Evolutionary conservation across 1,140 invertebrate genomes (phyloP), one percentile per base, ranked within the genome.

Genomic region (Drepana arcuata): DNA sequence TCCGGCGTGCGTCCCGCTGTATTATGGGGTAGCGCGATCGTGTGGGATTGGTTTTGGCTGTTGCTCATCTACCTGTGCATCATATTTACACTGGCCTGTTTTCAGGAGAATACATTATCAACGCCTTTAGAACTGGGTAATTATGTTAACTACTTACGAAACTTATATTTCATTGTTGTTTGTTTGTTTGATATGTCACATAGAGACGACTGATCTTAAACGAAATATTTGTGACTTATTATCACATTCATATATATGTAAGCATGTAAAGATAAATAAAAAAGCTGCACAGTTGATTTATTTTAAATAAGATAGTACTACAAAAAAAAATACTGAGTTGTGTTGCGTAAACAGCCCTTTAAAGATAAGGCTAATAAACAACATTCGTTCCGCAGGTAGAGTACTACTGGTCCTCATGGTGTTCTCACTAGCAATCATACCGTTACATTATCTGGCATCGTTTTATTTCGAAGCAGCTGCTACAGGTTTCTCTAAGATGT

Each of bases 1-100:
- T 92, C 92, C 26, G 93, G 94, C 1, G 90, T 92, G 0, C 87
- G 89, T 24, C 86, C 90, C 0, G 75, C 87, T 10, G 86, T 87
- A 1, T 91, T 90, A 70, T 95, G 93, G 93, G 31, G 86, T 1
- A 83, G 89, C 0, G 88, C 89, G 1, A 87, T 91, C 12, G 24
- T 91, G 0, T 94, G 92, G 88, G 93, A 95, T 63, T 86, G 87
- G 55, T 63, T 89, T 14, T 92, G 89, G 30, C 86, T 91, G 34
- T 56, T 89, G 4, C 29, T 88, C 1, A 86, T 87, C 0, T 70
- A 82, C 12, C 15, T 87, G 3, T 77, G 75, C 18, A 67, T 88
- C 3, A 48, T 89, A 0, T 33, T 84, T 2, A 86, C 87, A 0
- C 71, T 90, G 7, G 78, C 77, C 1, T 79, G 69, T 48, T 89